Evolutionary conservation across 2,113 vertebrate species (phyloP).

Genomic region (Myrmecophaga tridactyla): DNA sequence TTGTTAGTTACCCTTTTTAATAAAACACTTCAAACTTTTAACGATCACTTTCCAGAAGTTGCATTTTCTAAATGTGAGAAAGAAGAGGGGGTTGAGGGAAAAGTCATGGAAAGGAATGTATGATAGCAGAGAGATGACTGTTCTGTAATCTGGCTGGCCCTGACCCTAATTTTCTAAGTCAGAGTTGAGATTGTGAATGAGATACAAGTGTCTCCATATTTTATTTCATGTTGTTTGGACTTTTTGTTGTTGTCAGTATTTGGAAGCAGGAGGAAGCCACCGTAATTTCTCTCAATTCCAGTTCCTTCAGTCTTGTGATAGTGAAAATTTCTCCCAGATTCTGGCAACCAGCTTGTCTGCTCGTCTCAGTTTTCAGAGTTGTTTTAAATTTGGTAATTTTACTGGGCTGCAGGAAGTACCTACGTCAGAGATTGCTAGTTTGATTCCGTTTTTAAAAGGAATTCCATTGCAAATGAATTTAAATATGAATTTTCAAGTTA

Average conservation of each 20-base stretch:
- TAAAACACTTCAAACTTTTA: neutral
- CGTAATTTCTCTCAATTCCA: slow-evolving; percentile 1
- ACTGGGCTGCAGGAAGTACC: slow-evolving; percentile 54
- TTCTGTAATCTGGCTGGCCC: neutral
- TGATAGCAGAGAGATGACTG: neutral
- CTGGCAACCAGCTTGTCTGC: slow-evolving; percentile 28
- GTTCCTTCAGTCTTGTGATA: neutral
- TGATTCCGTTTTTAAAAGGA: slow-evolving; percentile 62
- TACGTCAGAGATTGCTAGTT: slow-evolving; percentile 60
- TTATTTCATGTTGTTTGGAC: slow-evolving; percentile 31
- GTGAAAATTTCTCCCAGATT: slow-evolving; percentile 13
- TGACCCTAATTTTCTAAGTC: neutral
- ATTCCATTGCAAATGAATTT: slow-evolving; percentile 62
- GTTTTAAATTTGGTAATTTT: slow-evolving; percentile 58
- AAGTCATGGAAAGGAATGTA: neutral
- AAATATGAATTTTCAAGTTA: slow-evolving; percentile 65
- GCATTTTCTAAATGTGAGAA: neutral
- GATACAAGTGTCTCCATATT: slow-evolving; percentile 27
- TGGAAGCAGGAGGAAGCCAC: neutral
- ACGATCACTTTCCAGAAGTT: neutral
- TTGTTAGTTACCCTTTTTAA: neutral
- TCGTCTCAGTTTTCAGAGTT: slow-evolving; percentile 48
- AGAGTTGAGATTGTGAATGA: slow-evolving; percentile 9
- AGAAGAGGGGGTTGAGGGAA: slow-evolving; percentile 18
- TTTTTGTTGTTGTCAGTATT: slow-evolving; percentile 4